Conservation (phyloP, 2,797 vertebrate genomes). For the Molothrus aeneus region DNA sequence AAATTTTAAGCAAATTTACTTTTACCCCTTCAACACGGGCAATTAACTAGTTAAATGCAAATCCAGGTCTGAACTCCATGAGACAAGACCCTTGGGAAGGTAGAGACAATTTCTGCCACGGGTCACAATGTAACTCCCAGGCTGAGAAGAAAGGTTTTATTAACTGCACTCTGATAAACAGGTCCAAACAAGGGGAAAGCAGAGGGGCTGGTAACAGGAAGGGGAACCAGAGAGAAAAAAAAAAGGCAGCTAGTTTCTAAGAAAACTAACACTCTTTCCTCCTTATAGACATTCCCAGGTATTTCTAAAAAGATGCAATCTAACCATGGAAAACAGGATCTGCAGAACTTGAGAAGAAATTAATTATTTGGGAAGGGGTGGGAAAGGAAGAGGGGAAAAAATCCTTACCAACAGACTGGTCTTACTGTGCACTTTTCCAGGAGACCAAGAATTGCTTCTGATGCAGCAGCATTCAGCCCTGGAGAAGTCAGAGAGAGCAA, state of each 20-base stretch:
- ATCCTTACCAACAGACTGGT: constrained; percentile 54
- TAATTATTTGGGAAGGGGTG: not conserved
- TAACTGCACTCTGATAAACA: not conserved
- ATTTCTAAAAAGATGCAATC: not conserved
- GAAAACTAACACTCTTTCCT: not conserved
- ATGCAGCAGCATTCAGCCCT: constrained; percentile 41
- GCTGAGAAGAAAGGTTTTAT: not conserved
- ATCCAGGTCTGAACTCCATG: not conserved
- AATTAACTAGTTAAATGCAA: not conserved
- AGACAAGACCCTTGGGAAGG: not conserved
- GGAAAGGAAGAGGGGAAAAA: constrained; percentile 3
- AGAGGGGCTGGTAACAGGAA: not conserved
- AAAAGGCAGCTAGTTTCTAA: not conserved
- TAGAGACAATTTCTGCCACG: not conserved
- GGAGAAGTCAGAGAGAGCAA: constrained; percentile 5
- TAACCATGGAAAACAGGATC: not conserved
- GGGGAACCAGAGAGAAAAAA: not conserved
- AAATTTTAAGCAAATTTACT: not conserved
- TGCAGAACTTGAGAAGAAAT: not conserved
- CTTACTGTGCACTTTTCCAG: constrained; percentile 61
- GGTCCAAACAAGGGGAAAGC: not conserved
- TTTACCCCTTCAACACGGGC: not conserved
- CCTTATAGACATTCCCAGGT: not conserved
- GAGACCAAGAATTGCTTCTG: constrained; percentile 51
- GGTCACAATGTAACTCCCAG: not conserved